A percentile compares a stretch with the other conserved stretches of the same genome.
Evolutionary conservation across 2,113 vertebrate genomes (phyloP).

Genomic region (Notothenia coriiceps): DNA sequence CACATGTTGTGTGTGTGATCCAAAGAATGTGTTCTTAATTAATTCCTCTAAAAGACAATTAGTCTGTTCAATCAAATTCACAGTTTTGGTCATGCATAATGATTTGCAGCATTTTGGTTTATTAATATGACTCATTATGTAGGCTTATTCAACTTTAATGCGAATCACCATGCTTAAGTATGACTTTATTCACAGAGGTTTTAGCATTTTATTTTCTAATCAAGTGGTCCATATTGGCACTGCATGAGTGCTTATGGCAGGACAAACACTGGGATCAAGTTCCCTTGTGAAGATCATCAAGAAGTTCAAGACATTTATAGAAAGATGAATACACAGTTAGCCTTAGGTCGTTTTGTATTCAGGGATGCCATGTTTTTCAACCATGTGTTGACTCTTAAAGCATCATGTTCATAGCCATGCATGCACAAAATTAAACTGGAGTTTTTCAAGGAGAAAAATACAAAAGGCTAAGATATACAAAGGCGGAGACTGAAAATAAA

Average conservation of each 20-base stretch:
- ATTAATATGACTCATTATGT: constrained; percentile 28
- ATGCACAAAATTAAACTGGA: neutral
- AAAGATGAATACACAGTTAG: neutral
- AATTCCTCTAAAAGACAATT: constrained; percentile 74
- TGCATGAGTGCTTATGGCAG: neutral
- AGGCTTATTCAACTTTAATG: constrained; percentile 20
- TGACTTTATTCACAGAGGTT: neutral
- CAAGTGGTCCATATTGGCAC: neutral
- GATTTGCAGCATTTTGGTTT: constrained; percentile 23
- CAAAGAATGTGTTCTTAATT: too few species aligned
- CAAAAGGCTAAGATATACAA: constrained; percentile 5
- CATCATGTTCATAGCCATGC: neutral
- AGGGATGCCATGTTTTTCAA: neutral
- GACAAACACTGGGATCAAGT: neutral
- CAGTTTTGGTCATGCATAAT: neutral
- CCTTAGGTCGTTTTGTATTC: neutral
- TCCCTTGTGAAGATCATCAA: constrained; percentile 8
- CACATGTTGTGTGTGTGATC: too few species aligned
- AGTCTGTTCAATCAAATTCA: constrained; percentile 59
- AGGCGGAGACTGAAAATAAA: neutral
- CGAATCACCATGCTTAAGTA: constrained; percentile 3
- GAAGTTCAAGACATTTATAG: neutral
- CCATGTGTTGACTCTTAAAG: neutral
- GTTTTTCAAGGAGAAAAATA: neutral
- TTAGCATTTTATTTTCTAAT: constrained; percentile 30